These are phyloP conservation scores for Adoxophyes honmai DNA, from an alignment of 1,140 invertebrate genomes.

Conservation along the genomic window DNA sequence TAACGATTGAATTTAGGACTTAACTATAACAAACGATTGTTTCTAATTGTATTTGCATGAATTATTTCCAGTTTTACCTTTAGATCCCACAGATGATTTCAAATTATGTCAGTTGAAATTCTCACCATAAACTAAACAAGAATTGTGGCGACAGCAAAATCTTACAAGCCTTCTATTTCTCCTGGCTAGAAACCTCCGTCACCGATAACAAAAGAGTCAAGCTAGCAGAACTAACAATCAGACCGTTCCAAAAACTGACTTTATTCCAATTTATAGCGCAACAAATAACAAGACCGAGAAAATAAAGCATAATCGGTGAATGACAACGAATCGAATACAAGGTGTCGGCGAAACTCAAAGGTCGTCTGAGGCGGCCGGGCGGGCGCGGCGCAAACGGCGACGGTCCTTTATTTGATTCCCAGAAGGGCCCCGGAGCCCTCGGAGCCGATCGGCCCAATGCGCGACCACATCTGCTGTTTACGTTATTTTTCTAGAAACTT, in stretches of 20 bases:
- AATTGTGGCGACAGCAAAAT: no score
- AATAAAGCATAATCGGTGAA: constrained; percentile 28
- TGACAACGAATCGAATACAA: constrained; percentile 23
- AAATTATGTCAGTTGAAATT: no score
- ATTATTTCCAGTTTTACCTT: no score
- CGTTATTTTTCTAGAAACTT: constrained; percentile 53
- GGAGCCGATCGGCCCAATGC: constrained; percentile 44
- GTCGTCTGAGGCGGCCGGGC: constrained; percentile 41
- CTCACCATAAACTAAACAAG: no score
- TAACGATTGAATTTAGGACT: no score
- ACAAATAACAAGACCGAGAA: constrained; percentile 36
- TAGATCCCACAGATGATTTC: no score
- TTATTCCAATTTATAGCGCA: constrained; percentile 14
- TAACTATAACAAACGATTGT: no score
- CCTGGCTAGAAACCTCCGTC: no score
- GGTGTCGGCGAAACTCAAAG: constrained; percentile 61
- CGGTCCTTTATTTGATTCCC: constrained; percentile 50
- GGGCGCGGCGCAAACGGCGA: constrained; percentile 32
- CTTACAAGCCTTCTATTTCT: no score
- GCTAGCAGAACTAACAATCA: no score
- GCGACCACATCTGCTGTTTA: constrained; percentile 63
- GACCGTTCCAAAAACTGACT: not conserved
- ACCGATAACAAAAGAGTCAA: no score
- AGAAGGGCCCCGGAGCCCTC: constrained; percentile 52
- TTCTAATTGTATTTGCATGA: no score